phyloP scores from a whole-genome alignment of 2,113 vertebrate genomes.

The Rhynchomys soricoides region DNA sequence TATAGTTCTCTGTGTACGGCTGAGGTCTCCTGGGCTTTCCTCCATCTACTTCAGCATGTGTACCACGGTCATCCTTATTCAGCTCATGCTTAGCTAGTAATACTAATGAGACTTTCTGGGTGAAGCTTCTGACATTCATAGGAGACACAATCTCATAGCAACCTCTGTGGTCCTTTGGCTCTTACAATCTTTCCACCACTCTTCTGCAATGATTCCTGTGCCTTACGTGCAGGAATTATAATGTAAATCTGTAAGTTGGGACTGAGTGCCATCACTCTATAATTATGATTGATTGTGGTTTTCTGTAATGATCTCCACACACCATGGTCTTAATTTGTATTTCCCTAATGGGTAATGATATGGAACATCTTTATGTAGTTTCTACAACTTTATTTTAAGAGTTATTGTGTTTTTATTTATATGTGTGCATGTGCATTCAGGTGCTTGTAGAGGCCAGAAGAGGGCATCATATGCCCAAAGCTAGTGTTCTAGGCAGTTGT shows the following conservation, averaged over 20 bases:
- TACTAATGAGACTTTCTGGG: neutral
- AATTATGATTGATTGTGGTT: neutral
- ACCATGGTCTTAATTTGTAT: neutral
- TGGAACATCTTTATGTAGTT: neutral
- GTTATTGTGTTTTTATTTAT: neutral
- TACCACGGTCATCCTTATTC: neutral
- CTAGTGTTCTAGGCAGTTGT: neutral
- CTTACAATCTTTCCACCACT: neutral
- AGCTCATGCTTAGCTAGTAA: neutral
- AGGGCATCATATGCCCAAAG: neutral
- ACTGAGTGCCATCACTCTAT: neutral
- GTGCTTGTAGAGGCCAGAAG: neutral
- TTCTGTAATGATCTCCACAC: neutral
- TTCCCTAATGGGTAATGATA: neutral
- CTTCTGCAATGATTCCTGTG: neutral
- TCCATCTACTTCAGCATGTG: neutral
- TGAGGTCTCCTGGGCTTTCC: neutral
- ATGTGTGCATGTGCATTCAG: neutral
- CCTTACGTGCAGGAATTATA: neutral
- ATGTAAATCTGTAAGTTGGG: neutral
- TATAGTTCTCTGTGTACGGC: neutral
- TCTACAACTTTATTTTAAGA: neutral
- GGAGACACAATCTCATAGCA: neutral
- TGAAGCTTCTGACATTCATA: neutral
- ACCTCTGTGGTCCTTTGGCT: neutral